phyloP scores from a whole-genome alignment of 1,140 invertebrate genomes.

The Aleiodes sp. region DNA sequence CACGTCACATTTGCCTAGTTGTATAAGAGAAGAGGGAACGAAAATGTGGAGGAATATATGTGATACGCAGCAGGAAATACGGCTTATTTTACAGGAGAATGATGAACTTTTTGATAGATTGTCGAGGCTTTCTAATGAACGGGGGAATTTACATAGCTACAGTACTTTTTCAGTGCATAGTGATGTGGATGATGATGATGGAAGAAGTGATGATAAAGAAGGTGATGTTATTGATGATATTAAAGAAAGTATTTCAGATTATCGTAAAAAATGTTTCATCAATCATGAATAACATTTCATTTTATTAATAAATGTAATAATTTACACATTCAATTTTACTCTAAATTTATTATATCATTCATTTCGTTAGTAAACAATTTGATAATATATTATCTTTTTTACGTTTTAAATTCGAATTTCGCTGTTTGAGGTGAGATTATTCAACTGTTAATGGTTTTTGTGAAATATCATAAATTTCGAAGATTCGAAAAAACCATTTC shows the following conservation, averaged over 20 bases:
- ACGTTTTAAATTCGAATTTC: too few species aligned
- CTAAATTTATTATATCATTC: background rate
- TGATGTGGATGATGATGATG: conserved; percentile 6
- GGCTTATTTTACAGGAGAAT: conserved; percentile 60
- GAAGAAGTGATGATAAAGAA: background rate
- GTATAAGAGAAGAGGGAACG: conserved; percentile 46
- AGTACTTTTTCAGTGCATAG: background rate
- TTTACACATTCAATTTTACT: too few species aligned
- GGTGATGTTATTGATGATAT: background rate
- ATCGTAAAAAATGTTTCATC: background rate
- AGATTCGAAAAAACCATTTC: too few species aligned
- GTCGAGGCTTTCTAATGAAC: conserved; percentile 38
- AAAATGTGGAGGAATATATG: conserved; percentile 61
- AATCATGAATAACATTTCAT: background rate
- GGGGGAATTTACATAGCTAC: too few species aligned
- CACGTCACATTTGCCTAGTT: conserved; percentile 44
- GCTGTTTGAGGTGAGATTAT: too few species aligned
- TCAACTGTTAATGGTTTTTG: too few species aligned
- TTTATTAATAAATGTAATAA: background rate
- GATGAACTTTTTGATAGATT: conserved; percentile 60
- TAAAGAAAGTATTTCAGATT: background rate
- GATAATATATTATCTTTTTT: too few species aligned
- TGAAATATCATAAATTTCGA: too few species aligned
- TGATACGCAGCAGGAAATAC: conserved; percentile 63
- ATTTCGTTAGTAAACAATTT: background rate